Evolutionary conservation across 2,888 invertebrate species (phyloP).

Genomic region (Galerucella nymphaeae): DNA sequence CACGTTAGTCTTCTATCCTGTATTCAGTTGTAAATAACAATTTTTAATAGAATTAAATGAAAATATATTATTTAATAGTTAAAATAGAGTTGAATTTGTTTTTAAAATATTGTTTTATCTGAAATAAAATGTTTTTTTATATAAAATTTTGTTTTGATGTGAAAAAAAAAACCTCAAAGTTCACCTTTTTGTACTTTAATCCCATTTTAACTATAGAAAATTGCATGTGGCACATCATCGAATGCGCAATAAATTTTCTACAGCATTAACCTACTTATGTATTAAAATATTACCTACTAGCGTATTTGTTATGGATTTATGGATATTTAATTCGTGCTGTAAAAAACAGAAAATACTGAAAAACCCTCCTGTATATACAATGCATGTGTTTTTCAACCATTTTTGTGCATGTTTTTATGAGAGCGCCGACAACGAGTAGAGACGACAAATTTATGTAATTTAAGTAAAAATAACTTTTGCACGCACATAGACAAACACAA

Average conservation of each 20-base stretch:
- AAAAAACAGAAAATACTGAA: background rate
- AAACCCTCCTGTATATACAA: background rate
- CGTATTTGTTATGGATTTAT: slow-evolving; percentile 4
- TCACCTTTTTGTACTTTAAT: background rate
- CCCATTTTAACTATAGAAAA: background rate
- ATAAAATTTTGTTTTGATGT: background rate
- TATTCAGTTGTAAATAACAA: no score
- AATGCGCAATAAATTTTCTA: background rate
- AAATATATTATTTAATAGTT: background rate
- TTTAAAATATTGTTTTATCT: no score
- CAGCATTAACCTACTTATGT: background rate
- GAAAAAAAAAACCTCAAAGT: background rate
- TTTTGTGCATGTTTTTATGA: no score
- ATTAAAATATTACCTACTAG: background rate
- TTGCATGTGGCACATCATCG: background rate
- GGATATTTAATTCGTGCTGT: background rate
- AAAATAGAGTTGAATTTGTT: background rate
- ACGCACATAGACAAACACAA: no score
- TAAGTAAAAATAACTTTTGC: no score
- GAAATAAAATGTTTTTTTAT: background rate
- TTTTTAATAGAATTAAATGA: no score
- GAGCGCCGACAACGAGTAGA: no score
- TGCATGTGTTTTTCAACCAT: no score
- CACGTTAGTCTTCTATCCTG: no score
- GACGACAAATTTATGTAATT: no score